Conservation (phyloP, 2,888 invertebrate species). For the Agriopis aurantiaria region DNA sequence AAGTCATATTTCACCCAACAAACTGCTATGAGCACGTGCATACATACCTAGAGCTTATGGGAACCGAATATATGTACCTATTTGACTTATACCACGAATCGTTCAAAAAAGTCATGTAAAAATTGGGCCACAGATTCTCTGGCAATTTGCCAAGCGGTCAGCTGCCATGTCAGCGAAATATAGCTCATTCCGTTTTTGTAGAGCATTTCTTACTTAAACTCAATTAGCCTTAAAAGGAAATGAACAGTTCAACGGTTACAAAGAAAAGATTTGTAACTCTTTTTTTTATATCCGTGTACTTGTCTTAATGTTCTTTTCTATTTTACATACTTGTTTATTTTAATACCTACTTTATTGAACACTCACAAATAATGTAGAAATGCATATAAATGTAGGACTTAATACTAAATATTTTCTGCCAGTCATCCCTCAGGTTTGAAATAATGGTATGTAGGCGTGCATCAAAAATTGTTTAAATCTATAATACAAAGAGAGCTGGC, state of each 20-base stretch:
- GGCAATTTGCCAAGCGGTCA: slow-evolving; percentile 62
- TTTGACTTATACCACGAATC: slow-evolving; percentile 51
- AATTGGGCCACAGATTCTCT: slow-evolving; percentile 58
- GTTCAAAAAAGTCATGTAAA: slow-evolving; percentile 60
- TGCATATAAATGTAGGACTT: too few species aligned
- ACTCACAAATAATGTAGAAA: too few species aligned
- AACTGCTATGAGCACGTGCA: slow-evolving; percentile 45
- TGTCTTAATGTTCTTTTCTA: too few species aligned
- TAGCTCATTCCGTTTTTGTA: slow-evolving; percentile 47
- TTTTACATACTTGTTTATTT: too few species aligned
- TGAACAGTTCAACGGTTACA: background rate
- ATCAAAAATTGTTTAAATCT: too few species aligned
- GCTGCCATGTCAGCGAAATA: slow-evolving; percentile 51
- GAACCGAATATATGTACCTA: slow-evolving; percentile 20
- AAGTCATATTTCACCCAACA: slow-evolving; percentile 55
- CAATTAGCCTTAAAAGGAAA: slow-evolving; percentile 4
- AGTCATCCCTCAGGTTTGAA: too few species aligned
- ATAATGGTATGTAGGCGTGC: too few species aligned
- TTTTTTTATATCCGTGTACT: background rate
- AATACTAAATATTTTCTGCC: too few species aligned
- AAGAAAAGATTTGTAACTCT: background rate
- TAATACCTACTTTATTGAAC: too few species aligned
- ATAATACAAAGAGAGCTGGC: too few species aligned
- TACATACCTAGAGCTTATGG: slow-evolving; percentile 19
- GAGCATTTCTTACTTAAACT: slow-evolving; percentile 23